Conservation (phyloP, 2,113 vertebrate species). For the Globicephala melas region DNA sequence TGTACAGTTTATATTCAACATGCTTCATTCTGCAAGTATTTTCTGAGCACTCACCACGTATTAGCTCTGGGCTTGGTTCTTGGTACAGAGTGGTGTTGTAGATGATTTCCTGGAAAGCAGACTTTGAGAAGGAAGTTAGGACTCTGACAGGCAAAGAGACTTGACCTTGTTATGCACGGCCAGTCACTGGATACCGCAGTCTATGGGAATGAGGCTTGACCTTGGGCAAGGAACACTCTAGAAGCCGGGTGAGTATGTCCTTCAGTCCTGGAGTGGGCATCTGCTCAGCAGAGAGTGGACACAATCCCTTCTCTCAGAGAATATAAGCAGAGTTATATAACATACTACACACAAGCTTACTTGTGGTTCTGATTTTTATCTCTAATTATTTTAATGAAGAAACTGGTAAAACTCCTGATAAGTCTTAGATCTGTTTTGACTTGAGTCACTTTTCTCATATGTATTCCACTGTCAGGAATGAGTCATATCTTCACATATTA, state of each 20-base stretch:
- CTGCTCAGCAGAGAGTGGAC: background rate
- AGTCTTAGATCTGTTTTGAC: background rate
- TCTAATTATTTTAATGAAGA: background rate
- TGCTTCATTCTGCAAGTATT: background rate
- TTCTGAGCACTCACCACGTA: accelerated
- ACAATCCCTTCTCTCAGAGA: too few species aligned
- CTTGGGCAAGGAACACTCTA: background rate
- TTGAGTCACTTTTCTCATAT: background rate
- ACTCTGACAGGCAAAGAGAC: background rate
- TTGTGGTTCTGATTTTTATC: background rate
- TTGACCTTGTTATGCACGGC: too few species aligned
- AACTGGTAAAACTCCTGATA: background rate
- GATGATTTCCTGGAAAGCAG: background rate
- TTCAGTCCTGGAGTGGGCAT: background rate
- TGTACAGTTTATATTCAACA: background rate
- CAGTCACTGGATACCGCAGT: background rate
- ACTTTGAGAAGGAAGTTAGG: background rate
- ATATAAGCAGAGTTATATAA: background rate
- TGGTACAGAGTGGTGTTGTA: background rate
- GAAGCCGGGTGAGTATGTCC: background rate
- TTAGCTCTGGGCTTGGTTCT: background rate
- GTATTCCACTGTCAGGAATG: background rate
- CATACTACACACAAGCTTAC: background rate
- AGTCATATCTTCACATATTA: background rate
- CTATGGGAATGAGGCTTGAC: background rate